Percentiles rank a stretch among this genome's conserved stretches.
Evolutionary conservation across 2,888 invertebrate species (phyloP).

Genomic region (Polietes domitor): DNA sequence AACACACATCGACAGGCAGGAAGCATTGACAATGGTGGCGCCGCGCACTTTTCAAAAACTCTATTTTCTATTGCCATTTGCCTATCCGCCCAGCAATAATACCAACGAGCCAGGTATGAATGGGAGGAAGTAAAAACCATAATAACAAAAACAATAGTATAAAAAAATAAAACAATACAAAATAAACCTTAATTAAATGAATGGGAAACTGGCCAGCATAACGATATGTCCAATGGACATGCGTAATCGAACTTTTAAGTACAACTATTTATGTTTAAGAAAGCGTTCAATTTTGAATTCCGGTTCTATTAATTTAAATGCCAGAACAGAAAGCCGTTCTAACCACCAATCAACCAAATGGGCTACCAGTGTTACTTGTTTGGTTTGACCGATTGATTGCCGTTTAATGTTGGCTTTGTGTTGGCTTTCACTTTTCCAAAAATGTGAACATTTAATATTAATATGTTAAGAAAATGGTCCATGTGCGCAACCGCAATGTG

Average conservation of each 20-base stretch:
- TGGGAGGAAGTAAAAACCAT: not conserved
- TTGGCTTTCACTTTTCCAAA: not conserved
- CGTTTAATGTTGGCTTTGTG: not conserved
- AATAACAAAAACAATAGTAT: not conserved
- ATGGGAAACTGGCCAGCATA: not conserved
- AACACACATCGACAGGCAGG: not conserved
- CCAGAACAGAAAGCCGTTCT: not conserved
- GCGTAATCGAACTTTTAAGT: no score
- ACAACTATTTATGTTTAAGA: not conserved
- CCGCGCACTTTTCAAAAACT: constrained; percentile 39
- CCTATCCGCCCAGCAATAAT: constrained; percentile 40
- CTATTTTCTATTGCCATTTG: constrained; percentile 54
- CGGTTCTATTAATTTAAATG: not conserved
- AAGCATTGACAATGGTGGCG: not conserved
- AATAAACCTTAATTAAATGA: not conserved
- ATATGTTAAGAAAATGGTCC: no score
- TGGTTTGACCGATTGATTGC: not conserved
- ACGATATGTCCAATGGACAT: no score
- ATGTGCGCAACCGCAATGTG: no score
- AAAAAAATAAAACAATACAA: not conserved
- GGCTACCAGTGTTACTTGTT: not conserved
- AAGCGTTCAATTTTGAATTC: not conserved
- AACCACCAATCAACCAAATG: not conserved
- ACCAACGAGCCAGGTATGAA: constrained; percentile 36
- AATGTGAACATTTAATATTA: not conserved